Evolutionary conservation across 1,140 invertebrate species (phyloP), one percentile per base, ranked within the genome.

Genomic region (Drosophila sp.): DNA sequence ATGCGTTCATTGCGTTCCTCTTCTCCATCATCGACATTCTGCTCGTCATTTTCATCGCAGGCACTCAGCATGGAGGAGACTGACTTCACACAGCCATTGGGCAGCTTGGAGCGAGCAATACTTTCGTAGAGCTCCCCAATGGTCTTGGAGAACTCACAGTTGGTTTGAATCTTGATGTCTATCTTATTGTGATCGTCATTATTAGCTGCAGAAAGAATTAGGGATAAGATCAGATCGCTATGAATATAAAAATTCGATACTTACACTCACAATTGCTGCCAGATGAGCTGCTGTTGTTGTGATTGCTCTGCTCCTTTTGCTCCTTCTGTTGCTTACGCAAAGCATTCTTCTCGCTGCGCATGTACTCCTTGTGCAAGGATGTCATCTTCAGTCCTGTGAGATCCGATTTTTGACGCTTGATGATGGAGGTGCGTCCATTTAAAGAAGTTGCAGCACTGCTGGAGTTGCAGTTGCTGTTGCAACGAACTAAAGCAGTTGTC

Each of bases 1-100:
- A 97, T 93, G 21, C 93, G 91, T 65, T 94, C 93, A 73, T 94
- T 93, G 79, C 94, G 93, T 40, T 93, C 93, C 56, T 92, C 91
- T 7, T 89, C 89, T 1, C 66, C 80, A 29, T 91, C 81, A 9
- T 83, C 84, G 3, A 59, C 61, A 14, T 72, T 87, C 32, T 80
- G 80, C 56, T 92, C 91, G 6, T 92, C 91, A 16, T 66, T 82
- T 50, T 92, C 91, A 57, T 92, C 91, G 64, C 90, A 91, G 27
- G 83, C 83, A 29, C 89, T 90, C 2, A 90, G 72, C 14, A 65
- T 7, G 1, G 34, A 61, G n/a, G 50, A 29, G 7, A 40, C 65
- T 0, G 63, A 32, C 43, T 84, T 87, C 0, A 69, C 64, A 8
- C 63, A 74, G 7, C 71, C 76, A 50, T 80, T 78, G 9, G 57